Conservation (phyloP, 2,888 invertebrate species). For the Chromoteleia sp. region DNA sequence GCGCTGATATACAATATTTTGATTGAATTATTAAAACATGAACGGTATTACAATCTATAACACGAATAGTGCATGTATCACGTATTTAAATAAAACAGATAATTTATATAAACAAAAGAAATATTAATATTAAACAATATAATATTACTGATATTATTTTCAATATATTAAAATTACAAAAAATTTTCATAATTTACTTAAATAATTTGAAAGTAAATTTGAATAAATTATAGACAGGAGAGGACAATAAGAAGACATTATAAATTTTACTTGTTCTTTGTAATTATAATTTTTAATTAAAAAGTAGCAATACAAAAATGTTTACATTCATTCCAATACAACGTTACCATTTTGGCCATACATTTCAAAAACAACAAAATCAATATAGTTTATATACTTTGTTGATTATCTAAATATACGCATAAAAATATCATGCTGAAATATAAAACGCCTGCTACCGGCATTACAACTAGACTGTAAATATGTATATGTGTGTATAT, state of each 20-base stretch:
- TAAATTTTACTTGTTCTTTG: background rate
- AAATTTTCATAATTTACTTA: no score
- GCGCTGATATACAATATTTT: no score
- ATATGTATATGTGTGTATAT: constrained; percentile 60
- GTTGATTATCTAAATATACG: constrained; percentile 77
- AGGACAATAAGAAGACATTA: background rate
- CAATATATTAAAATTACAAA: no score
- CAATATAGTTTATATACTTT: constrained; percentile 74
- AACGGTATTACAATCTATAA: no score
- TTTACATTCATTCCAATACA: constrained; percentile 78
- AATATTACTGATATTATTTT: no score
- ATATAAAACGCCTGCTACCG: constrained; percentile 78
- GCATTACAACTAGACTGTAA: constrained; percentile 69
- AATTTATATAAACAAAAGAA: no score
- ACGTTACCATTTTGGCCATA: constrained; percentile 75
- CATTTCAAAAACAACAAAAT: constrained; percentile 76
- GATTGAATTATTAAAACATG: no score
- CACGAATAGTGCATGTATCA: no score
- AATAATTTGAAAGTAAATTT: no score
- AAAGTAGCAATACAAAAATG: constrained; percentile 82
- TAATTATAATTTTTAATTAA: constrained; percentile 76
- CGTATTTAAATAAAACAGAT: no score
- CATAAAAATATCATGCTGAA: constrained; percentile 83
- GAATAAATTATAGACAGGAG: no score
- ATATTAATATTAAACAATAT: no score